Evolutionary conservation across 1,140 invertebrate genomes (phyloP), one percentile per base, ranked within the genome.

Genomic region (Argopecten irradians): DNA sequence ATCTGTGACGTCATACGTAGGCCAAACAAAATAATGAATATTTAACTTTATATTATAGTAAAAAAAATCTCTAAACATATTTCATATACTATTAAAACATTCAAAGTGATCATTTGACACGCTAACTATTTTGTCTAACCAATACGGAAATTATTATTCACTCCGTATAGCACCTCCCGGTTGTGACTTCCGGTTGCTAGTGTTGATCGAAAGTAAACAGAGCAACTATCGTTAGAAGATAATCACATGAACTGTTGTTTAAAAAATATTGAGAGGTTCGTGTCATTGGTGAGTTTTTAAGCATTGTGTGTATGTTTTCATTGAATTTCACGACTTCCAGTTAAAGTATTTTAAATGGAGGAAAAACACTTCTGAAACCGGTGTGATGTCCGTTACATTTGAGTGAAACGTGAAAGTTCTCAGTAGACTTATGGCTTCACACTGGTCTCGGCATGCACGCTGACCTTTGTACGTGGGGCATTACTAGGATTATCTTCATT

Each of bases 131-230:
- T 71, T 71, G 1, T 28, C 55, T n/a, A 71, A 71, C 13, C 22
- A 71, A 71, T 71, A 11, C 5, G 14, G 5, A n/a, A n/a, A 3
- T 1, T 1, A 16, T 28, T n/a, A 71, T 71, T 71, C 28, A 71
- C 55, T 71, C 55, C 55, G 55, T 71, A 71, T 28, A 28, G 22
- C 13, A n/a, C n/a, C n/a, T n/a, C n/a, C n/a, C n/a, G n/a, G 55
- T 71, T 71, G 55, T 71, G 55, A 71, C 55, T 71, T 71, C 55
- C 55, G 55, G 22, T 71, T 71, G 5, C 22, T 71, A 71, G 55
- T 71, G 55, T 71, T 71, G 55, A 71, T 71, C 55, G 55, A 71
- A 71, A 71, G 55, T 71, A 71, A 71, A 71, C 55, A 71, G 55
- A 71, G 55, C 55, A 71, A 71, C n/a, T n/a, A 19, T 22, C 22